phyloP scores from a whole-genome alignment of 2,797 vertebrate species.

The Zalophus californianus region DNA sequence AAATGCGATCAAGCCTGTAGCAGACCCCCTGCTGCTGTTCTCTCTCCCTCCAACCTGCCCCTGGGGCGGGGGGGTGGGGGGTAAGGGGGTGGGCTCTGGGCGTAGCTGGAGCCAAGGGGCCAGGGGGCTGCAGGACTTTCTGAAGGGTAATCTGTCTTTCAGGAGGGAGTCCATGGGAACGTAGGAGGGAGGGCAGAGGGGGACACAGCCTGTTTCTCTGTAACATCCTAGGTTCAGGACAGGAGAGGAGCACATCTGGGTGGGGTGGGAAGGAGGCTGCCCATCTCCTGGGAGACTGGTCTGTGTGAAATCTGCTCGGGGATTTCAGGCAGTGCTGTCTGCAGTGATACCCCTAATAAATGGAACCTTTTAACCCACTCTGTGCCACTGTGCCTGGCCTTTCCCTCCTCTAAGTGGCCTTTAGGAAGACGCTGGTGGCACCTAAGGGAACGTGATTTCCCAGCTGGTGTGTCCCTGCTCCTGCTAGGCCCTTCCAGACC shows the following conservation, averaged over 20 bases:
- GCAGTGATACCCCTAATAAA: conserved; percentile 66
- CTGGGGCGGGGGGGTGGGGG: neutral
- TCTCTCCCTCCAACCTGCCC: conserved; percentile 39
- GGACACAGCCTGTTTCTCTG: neutral
- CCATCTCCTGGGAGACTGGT: neutral
- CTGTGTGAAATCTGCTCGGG: neutral
- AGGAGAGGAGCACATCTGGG: neutral
- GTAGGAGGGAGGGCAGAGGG: neutral
- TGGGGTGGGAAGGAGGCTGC: neutral
- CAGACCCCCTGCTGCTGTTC: conserved; percentile 60
- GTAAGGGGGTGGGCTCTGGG: neutral
- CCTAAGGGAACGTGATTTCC: neutral
- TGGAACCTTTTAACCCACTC: conserved; percentile 6
- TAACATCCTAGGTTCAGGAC: neutral
- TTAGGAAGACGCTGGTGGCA: neutral
- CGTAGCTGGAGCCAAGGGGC: neutral
- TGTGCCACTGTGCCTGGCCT: conserved; percentile 47
- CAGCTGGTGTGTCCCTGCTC: neutral
- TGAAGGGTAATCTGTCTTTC: neutral
- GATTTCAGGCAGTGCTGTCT: neutral
- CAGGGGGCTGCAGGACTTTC: neutral
- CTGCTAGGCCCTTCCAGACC: neutral
- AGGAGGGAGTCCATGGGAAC: conserved; percentile 39
- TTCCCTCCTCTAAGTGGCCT: conserved; percentile 34
- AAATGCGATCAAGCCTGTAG: conserved; percentile 27